phyloP scores from a whole-genome alignment of 2,797 vertebrate genomes.

The Macropus fuliginosus region DNA sequence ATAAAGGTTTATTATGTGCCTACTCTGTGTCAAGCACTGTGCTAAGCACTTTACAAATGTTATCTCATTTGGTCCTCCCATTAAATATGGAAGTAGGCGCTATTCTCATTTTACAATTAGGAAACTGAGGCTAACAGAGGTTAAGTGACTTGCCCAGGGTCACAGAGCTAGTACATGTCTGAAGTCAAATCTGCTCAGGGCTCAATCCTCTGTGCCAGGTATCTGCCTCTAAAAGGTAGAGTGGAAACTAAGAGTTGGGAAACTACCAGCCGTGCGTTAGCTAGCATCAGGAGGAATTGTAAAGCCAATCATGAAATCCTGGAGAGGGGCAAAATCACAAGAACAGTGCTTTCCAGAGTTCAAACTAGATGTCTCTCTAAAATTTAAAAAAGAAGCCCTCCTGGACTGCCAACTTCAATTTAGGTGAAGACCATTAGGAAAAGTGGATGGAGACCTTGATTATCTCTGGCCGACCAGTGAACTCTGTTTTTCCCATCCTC shows the following conservation, averaged over 20 bases:
- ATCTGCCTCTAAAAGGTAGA: not conserved
- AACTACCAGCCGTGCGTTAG: not conserved
- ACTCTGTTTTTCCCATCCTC: conserved; percentile 38
- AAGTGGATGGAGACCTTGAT: conserved; percentile 30
- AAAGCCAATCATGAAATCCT: not conserved
- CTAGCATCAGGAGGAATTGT: not conserved
- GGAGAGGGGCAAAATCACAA: not conserved
- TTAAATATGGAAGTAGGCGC: not conserved
- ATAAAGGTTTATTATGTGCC: conserved; percentile 4
- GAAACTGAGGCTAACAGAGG: conserved; percentile 7
- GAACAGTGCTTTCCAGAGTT: conserved; percentile 1
- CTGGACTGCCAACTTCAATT: not conserved
- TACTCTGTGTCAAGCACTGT: conserved; percentile 3
- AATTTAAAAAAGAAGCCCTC: conserved; percentile 30
- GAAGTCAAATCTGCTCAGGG: not conserved
- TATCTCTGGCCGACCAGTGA: conserved; percentile 48
- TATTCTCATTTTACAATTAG: conserved; percentile 30
- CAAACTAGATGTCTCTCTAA: conserved; percentile 31
- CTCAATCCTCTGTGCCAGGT: not conserved
- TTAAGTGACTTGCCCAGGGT: conserved; percentile 1
- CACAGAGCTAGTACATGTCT: not conserved
- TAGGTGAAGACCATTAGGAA: conserved; percentile 11
- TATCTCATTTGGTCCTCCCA: conserved; percentile 13
- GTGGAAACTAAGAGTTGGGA: not conserved
- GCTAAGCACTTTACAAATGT: not conserved